A percentile compares a stretch with the other conserved stretches of the same genome.
Conservation (phyloP, 1,140 invertebrate species). For the Tribolium madens region DNA sequence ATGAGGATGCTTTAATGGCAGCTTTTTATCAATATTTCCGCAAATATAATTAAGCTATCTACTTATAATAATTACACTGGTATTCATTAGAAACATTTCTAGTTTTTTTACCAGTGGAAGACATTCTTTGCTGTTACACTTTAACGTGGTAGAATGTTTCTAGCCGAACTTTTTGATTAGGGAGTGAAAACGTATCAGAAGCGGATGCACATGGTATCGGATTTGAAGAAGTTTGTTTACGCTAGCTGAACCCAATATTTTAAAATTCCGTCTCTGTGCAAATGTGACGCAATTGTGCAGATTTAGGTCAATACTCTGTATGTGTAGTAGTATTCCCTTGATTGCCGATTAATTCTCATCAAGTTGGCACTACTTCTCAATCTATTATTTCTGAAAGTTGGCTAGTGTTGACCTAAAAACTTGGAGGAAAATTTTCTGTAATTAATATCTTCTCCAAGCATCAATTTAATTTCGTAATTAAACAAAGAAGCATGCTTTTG, state of each 20-base stretch:
- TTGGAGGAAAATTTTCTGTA: not conserved
- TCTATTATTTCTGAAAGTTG: not conserved
- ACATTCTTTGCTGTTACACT: too few relatives aligned
- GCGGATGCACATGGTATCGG: too few relatives aligned
- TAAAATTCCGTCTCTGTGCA: constrained; percentile 6
- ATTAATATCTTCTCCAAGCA: not conserved
- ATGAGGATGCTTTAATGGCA: too few relatives aligned
- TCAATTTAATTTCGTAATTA: not conserved
- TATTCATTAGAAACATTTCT: too few relatives aligned
- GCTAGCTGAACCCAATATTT: not conserved
- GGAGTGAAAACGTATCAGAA: too few relatives aligned
- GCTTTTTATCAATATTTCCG: too few relatives aligned
- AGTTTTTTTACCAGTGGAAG: too few relatives aligned
- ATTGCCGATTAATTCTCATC: not conserved
- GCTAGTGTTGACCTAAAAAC: not conserved
- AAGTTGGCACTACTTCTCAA: not conserved
- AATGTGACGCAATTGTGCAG: not conserved
- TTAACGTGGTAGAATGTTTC: too few relatives aligned
- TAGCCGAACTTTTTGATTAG: too few relatives aligned
- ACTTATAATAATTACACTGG: too few relatives aligned
- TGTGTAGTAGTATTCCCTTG: not conserved
- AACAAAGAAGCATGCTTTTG: not conserved
- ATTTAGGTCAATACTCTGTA: constrained; percentile 15
- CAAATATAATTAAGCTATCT: too few relatives aligned
- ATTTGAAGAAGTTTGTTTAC: not conserved